Evolutionary conservation across 2,888 invertebrate species (phyloP).

Genomic region (Bugula neritina): DNA sequence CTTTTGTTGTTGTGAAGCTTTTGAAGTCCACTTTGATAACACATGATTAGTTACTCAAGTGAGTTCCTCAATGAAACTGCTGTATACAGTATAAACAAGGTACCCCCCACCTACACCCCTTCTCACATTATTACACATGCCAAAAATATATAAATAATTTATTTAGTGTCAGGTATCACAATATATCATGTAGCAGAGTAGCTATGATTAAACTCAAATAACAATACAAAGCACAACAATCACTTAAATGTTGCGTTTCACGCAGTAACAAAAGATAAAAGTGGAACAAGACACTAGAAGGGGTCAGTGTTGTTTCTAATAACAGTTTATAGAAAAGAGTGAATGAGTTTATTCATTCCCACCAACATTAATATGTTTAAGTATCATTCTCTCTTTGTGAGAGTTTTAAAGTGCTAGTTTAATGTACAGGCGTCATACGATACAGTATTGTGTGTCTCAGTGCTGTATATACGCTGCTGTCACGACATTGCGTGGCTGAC

Average conservation of each 20-base stretch:
- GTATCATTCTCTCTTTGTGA: neutral
- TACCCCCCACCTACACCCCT: no score
- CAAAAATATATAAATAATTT: neutral
- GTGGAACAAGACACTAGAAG: neutral
- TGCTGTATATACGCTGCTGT: no score
- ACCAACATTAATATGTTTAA: neutral
- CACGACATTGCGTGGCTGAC: no score
- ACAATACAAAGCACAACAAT: neutral
- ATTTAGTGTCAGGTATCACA: neutral
- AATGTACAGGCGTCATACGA: no score
- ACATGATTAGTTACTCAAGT: no score
- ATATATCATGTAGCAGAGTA: neutral
- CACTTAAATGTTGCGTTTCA: neutral
- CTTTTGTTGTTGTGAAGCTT: no score
- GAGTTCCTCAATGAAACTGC: no score
- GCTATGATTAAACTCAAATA: neutral
- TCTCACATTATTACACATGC: neutral
- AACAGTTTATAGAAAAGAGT: neutral
- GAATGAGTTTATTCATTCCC: neutral
- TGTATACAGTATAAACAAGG: no score
- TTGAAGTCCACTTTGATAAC: no score
- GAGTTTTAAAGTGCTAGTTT: no score
- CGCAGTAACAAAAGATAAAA: neutral
- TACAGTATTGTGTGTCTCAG: no score
- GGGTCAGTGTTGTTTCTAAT: neutral